These are phyloP conservation scores for Mus spretus DNA, from an alignment of 2,797 vertebrate genomes.

Conservation along the genomic window DNA sequence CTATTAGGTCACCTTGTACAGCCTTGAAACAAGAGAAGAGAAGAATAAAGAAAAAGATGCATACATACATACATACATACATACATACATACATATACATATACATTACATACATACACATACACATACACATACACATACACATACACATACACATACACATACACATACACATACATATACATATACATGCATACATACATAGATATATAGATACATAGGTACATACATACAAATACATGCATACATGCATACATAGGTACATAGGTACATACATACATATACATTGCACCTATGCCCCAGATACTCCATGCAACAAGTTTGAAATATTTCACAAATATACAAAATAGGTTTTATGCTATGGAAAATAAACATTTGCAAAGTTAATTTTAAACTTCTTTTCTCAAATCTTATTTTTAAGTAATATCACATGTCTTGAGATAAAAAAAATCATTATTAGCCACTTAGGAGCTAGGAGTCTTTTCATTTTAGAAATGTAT, in stretches of 20 bases:
- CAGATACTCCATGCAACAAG: not conserved
- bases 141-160: not conserved
- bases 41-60: not conserved
- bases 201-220: no score
- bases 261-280: no score
- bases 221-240: no score
- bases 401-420: slow-evolving; percentile 7
- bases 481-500: not conserved
- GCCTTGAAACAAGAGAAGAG: not conserved
- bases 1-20: not conserved
- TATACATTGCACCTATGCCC: not conserved
- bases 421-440: not conserved
- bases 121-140: not conserved
- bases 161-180: not conserved
- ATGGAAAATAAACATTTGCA: not conserved
- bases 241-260: not conserved
- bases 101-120: no score
- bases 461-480: not conserved
- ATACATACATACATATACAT: no score
- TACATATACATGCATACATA: not conserved
- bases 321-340: not conserved
- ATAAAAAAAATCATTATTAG: slow-evolving; percentile 28
- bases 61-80: not conserved
- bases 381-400: not conserved
- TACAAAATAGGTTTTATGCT: not conserved